Conservation (phyloP, 2,797 vertebrate genomes). For the Falco cherrug region DNA sequence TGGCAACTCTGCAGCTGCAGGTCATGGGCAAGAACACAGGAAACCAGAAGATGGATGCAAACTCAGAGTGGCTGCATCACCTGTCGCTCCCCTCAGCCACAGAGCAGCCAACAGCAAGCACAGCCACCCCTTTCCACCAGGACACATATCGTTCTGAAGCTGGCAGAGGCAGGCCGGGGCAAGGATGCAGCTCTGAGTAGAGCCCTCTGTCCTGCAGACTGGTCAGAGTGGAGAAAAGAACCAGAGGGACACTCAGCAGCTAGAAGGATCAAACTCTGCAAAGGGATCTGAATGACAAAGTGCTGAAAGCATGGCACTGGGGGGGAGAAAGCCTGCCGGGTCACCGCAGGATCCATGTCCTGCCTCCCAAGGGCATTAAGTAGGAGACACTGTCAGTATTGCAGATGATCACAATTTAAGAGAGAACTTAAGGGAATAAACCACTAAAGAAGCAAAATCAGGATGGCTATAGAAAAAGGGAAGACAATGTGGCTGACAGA, state of each 20-base stretch:
- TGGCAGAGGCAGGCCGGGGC: neutral
- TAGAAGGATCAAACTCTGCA: neutral
- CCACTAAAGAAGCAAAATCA: neutral
- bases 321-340: neutral
- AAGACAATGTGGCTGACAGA: neutral
- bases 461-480: neutral
- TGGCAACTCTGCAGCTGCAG: neutral
- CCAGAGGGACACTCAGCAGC: neutral
- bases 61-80: neutral
- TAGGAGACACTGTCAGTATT: neutral
- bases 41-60: neutral
- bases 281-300: neutral
- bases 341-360: neutral
- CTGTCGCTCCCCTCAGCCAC: neutral
- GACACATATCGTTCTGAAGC: accelerated
- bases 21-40: neutral
- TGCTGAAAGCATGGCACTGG: neutral
- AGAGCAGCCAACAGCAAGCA: neutral
- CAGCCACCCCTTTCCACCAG: neutral
- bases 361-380: neutral
- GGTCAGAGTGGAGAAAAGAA: neutral
- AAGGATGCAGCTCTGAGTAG: neutral
- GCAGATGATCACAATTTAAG: neutral
- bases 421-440: neutral
- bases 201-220: neutral